A percentile compares a stretch with the other conserved stretches of the same genome.
Evolutionary conservation across 2,888 invertebrate genomes (phyloP).

Genomic region (Ormyrus thymus): DNA sequence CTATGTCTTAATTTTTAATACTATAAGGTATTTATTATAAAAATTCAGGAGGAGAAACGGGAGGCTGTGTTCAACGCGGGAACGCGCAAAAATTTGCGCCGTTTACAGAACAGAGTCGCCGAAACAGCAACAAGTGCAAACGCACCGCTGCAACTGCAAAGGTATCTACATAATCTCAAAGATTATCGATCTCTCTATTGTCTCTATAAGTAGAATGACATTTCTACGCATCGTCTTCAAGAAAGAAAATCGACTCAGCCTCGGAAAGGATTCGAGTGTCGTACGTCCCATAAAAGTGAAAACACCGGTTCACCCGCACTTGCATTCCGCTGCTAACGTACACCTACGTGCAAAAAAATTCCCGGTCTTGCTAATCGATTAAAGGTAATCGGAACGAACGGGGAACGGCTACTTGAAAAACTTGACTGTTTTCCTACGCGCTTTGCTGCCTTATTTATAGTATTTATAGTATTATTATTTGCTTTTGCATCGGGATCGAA

Average conservation of each 20-base stretch:
- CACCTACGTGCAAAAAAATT: not conserved
- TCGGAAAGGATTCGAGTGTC: not conserved
- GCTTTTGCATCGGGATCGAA: conserved; percentile 45
- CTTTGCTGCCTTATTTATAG: conserved; percentile 25
- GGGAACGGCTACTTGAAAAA: conserved; percentile 6
- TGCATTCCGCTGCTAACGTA: too few species aligned
- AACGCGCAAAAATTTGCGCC: too few species aligned
- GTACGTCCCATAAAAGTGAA: conserved; percentile 2
- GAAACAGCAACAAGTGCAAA: too few species aligned
- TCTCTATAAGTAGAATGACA: too few species aligned
- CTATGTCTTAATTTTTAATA: conserved; percentile 34
- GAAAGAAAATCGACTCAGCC: not conserved
- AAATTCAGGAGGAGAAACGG: conserved; percentile 21
- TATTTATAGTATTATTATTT: conserved; percentile 33
- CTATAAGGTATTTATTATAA: conserved; percentile 33
- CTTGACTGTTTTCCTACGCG: not conserved
- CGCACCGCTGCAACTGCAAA: too few species aligned
- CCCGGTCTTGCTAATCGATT: conserved; percentile 52
- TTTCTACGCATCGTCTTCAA: not conserved
- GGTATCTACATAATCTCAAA: too few species aligned
- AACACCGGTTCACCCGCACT: not conserved
- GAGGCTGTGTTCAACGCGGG: not conserved
- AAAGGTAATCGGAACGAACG: too few species aligned
- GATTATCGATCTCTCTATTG: too few species aligned
- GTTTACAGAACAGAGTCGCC: too few species aligned